Evolutionary conservation across 2,888 invertebrate genomes (phyloP), one percentile per base, ranked within the genome.

Genomic region (Ecliptopera silaceata): DNA sequence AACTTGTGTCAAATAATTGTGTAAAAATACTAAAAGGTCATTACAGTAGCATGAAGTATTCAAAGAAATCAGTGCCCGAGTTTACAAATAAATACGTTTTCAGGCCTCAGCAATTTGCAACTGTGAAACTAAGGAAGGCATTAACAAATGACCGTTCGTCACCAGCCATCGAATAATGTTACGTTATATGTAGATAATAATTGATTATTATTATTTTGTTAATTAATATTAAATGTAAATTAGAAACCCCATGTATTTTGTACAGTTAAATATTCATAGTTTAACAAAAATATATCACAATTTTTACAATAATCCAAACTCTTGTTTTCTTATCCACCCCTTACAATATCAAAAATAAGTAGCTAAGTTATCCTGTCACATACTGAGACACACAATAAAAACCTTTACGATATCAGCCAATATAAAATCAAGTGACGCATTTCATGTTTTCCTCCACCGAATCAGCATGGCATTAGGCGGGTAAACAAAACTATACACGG

Each of bases 91-190:
- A 55, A 75, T 36, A 84, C 74, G 56, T 69, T 90, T 88, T 65
- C 95, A 97, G 96, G 93, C 94, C 94, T 77, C 96, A 96, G 85
- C 95, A 96, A 85, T 97, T 97, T 82, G 96, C 97, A 60, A 97
- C 97, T 62, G 96, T 97, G 82, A 97, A 97, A 92, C 93, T 97
- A 82, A 93, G 96, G 84, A 96, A 96, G 92, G 95, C 96, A 76
- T 94, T 96, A 92, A 96, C 96, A 79, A 96, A 96, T 86, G 96
- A 97, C 88, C 94, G 96, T 74, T 95, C 96, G 68, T 95, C 96
- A 71, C 96, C 96, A 68, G 93, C 96, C 88, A 92, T 94, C 80
- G 92, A 92, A 75, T 92, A 91, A 83, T 63, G 63, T 77, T 74
- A 72, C 79, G 70, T 82, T 66, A 68, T 71, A 71, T 72, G 74